phyloP scores from a whole-genome alignment of 2,113 vertebrate genomes.

The Aix galericulata region DNA sequence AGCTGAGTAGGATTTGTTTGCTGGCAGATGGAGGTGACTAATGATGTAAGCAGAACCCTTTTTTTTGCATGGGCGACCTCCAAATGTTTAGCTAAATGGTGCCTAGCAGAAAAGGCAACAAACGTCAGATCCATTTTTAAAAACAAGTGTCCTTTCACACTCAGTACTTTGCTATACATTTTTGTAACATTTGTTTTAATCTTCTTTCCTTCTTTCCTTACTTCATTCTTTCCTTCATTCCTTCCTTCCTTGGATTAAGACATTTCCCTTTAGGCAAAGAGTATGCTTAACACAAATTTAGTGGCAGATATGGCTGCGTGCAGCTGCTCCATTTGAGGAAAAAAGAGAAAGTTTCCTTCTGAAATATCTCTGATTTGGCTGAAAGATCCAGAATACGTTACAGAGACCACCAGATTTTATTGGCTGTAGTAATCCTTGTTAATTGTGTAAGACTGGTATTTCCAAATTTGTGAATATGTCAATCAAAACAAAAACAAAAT shows the following conservation, averaged over 20 bases:
- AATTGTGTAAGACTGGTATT: background rate
- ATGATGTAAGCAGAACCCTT: background rate
- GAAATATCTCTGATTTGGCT: background rate
- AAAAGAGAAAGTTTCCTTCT: constrained; percentile 5
- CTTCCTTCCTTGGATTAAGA: background rate
- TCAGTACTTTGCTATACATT: background rate
- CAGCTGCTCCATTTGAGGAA: background rate
- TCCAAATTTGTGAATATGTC: background rate
- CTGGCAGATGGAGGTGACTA: constrained; percentile 7
- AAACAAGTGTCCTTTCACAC: background rate
- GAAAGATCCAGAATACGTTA: background rate
- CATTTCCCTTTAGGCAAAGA: background rate
- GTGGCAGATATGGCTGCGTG: background rate
- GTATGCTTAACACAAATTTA: background rate
- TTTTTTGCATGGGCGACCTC: background rate
- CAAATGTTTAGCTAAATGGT: background rate
- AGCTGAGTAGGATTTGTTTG: constrained; percentile 18
- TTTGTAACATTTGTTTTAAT: background rate
- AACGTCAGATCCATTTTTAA: background rate
- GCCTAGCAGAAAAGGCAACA: background rate
- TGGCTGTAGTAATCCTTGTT: background rate
- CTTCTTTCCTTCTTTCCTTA: background rate
- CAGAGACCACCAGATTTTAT: background rate
- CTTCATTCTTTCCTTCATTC: background rate
- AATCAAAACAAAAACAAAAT: background rate